Conservation (phyloP, 2,113 vertebrate genomes). For the Galeopterus variegatus region DNA sequence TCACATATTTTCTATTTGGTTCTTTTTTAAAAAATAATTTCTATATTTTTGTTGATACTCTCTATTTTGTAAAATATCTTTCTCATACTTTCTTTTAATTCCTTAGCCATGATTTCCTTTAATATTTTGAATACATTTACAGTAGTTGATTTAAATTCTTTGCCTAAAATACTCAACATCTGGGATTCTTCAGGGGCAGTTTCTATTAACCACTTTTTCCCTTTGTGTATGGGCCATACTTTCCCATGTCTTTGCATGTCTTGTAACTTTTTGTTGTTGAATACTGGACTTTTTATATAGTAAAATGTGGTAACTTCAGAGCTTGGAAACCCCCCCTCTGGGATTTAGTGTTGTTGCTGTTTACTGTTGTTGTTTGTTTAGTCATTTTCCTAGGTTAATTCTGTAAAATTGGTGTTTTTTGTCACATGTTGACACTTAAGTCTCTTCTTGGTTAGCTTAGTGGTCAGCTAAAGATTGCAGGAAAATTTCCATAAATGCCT, state of each 20-base stretch:
- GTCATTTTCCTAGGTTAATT: neutral
- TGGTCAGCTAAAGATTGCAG: conserved; percentile 13
- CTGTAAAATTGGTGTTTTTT: neutral
- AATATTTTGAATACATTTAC: neutral
- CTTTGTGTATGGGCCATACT: neutral
- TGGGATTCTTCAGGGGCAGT: neutral
- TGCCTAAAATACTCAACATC: neutral
- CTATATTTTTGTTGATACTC: neutral
- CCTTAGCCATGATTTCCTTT: neutral
- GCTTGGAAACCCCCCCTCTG: neutral
- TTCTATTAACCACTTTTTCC: neutral
- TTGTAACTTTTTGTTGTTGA: neutral
- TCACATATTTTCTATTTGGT: neutral
- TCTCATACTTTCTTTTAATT: neutral
- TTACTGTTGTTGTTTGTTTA: neutral
- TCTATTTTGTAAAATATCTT: neutral
- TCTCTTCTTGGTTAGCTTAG: neutral
- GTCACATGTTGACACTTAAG: neutral
- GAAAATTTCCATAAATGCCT: neutral
- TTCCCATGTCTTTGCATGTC: neutral
- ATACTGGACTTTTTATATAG: neutral
- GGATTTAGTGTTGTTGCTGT: neutral
- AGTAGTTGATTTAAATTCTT: neutral
- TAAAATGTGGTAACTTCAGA: neutral
- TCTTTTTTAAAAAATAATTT: neutral